These are phyloP conservation scores for Cavia aperea DNA, from an alignment of 2,113 vertebrate species.

Conservation along the genomic window DNA sequence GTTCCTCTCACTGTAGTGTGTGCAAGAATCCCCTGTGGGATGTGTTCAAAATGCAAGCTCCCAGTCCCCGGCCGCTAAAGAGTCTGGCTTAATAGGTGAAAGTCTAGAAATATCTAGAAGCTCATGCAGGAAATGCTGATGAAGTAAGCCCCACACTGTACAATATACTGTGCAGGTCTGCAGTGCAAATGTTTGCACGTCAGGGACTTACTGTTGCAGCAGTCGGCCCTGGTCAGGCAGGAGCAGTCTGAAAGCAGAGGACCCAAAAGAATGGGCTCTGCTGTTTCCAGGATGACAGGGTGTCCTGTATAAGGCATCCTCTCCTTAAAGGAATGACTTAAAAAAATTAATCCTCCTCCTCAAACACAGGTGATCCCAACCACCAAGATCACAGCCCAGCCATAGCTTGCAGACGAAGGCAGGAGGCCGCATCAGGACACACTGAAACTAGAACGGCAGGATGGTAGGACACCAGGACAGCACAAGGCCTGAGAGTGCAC, in stretches of 20 bases:
- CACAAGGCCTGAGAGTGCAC: neutral
- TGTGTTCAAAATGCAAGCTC: neutral
- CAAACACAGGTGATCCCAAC: neutral
- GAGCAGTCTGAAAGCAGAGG: neutral
- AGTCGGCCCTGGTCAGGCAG: neutral
- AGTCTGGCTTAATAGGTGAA: neutral
- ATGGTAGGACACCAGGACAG: rapidly evolving
- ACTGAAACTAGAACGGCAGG: neutral
- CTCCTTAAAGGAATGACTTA: neutral
- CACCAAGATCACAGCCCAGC: neutral
- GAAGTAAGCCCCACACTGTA: neutral
- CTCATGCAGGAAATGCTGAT: neutral
- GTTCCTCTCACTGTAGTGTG: neutral
- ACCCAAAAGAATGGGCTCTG: neutral
- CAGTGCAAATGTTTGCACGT: neutral
- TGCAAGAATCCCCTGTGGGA: neutral
- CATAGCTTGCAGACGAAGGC: neutral
- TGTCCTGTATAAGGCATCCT: neutral
- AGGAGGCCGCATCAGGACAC: neutral
- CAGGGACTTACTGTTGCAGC: neutral
- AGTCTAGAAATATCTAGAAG: neutral
- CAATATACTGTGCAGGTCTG: neutral
- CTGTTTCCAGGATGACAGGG: neutral
- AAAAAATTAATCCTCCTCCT: neutral
- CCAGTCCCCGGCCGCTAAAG: neutral